phyloP scores from a whole-genome alignment of 1,140 invertebrate genomes.

The Cydia splendana region DNA sequence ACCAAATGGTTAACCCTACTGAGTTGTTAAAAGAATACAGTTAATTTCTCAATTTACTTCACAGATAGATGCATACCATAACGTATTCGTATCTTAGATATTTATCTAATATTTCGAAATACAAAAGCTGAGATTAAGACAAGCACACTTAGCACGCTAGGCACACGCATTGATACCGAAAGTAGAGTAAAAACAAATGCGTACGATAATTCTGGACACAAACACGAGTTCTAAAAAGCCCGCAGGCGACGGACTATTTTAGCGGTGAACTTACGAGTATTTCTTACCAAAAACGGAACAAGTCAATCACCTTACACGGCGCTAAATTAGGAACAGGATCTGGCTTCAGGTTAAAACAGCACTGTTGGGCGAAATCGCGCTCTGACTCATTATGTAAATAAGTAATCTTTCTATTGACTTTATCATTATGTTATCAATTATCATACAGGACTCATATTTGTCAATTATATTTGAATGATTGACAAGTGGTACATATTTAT shows the following conservation, averaged over 20 bases:
- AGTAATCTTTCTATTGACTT: neutral
- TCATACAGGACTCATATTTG: neutral
- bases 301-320: slow-evolving; percentile 42
- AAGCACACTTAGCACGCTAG: too few relatives aligned
- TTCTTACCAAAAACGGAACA: slow-evolving; percentile 37
- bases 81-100: too few relatives aligned
- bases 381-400: neutral
- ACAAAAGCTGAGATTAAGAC: too few relatives aligned
- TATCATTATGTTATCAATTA: neutral
- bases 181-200: neutral
- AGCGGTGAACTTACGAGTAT: slow-evolving; percentile 29
- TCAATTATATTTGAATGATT: neutral
- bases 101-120: too few relatives aligned
- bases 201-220: slow-evolving; percentile 32
- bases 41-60: too few relatives aligned
- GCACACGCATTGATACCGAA: too few relatives aligned
- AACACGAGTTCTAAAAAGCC: neutral
- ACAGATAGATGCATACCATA: too few relatives aligned
- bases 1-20: too few relatives aligned
- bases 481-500: too few relatives aligned
- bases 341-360: slow-evolving; percentile 34
- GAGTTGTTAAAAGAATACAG: too few relatives aligned
- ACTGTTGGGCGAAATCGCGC: neutral
- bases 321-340: slow-evolving; percentile 13
- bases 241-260: slow-evolving; percentile 37